Percentiles rank a stretch among this genome's conserved stretches.
phyloP scores from a whole-genome alignment of 2,888 invertebrate species.

The Polydrusus pterygomalis region DNA sequence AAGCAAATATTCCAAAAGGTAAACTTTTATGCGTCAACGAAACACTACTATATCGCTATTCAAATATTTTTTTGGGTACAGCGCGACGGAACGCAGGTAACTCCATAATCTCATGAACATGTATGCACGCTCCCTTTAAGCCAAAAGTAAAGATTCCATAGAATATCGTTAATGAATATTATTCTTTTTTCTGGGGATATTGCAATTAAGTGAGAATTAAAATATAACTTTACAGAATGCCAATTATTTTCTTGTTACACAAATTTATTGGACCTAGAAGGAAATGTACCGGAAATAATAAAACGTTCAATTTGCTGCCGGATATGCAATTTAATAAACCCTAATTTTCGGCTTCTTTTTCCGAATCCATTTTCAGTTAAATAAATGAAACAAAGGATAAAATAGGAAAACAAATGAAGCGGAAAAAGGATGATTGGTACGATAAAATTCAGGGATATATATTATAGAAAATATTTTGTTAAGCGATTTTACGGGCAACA shows the following conservation, averaged over 20 bases:
- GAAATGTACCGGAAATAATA: slow-evolving; percentile 11
- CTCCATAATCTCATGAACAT: no score
- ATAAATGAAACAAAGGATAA: slow-evolving; percentile 41
- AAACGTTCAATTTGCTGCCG: slow-evolving; percentile 11
- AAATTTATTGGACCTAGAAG: neutral
- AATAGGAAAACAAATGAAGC: slow-evolving; percentile 44
- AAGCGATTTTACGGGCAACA: slow-evolving; percentile 9
- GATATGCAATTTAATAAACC: slow-evolving; percentile 19
- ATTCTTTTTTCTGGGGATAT: no score
- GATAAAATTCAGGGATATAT: slow-evolving; percentile 42
- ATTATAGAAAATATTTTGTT: slow-evolving; percentile 31
- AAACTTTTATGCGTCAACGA: no score
- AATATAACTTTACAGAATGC: neutral
- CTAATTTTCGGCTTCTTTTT: slow-evolving; percentile 9
- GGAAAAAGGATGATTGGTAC: slow-evolving; percentile 37
- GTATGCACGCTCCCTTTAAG: no score
- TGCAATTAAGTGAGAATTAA: neutral
- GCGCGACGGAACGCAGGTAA: no score
- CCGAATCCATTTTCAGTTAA: slow-evolving; percentile 32
- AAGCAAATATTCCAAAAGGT: no score
- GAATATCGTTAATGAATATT: no score
- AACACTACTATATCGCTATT: no score
- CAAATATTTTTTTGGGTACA: no score
- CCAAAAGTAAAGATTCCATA: no score
- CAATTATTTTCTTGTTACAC: neutral